phyloP scores from a whole-genome alignment of 1,140 invertebrate genomes.

The Achroia grisella region DNA sequence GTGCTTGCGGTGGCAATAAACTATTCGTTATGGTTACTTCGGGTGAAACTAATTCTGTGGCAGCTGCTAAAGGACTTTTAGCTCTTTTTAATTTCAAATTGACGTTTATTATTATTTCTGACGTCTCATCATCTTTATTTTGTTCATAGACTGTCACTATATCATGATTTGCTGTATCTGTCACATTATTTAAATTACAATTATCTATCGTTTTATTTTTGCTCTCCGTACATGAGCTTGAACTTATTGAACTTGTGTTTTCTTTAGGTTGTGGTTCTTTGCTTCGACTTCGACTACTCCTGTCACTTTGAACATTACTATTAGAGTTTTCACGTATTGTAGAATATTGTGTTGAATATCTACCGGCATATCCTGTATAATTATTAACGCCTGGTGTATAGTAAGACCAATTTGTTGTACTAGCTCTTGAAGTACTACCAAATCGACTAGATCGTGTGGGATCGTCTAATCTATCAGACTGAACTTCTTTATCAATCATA shows the following conservation, averaged over 20 bases:
- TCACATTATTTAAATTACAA: slow-evolving; percentile 11
- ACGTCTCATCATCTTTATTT: slow-evolving; percentile 40
- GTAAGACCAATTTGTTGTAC: slow-evolving; percentile 77
- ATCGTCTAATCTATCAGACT: slow-evolving; percentile 80
- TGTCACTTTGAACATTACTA: slow-evolving; percentile 33
- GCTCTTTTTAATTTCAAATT: slow-evolving; percentile 57
- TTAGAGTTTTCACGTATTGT: slow-evolving; percentile 38
- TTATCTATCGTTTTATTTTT: slow-evolving; percentile 4
- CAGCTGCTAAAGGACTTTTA: slow-evolving; percentile 27
- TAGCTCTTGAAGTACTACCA: slow-evolving; percentile 72
- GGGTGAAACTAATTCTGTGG: slow-evolving; percentile 42
- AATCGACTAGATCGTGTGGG: slow-evolving; percentile 77
- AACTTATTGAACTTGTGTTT: slow-evolving; percentile 11
- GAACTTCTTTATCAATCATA: slow-evolving; percentile 78
- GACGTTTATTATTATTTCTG: slow-evolving; percentile 59
- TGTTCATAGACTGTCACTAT: slow-evolving; percentile 26
- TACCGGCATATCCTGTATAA: slow-evolving; percentile 58
- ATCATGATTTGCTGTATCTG: slow-evolving; percentile 23
- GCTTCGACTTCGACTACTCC: slow-evolving; percentile 50
- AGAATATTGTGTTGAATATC: slow-evolving; percentile 64
- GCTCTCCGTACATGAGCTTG: slow-evolving; percentile 21
- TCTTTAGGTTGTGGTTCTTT: slow-evolving; percentile 45
- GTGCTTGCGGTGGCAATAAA: slow-evolving; percentile 76
- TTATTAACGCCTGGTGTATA: slow-evolving; percentile 75
- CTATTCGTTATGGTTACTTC: slow-evolving; percentile 57